Conservation (phyloP, 2,113 vertebrate species). For the Bujurquina vittata region DNA sequence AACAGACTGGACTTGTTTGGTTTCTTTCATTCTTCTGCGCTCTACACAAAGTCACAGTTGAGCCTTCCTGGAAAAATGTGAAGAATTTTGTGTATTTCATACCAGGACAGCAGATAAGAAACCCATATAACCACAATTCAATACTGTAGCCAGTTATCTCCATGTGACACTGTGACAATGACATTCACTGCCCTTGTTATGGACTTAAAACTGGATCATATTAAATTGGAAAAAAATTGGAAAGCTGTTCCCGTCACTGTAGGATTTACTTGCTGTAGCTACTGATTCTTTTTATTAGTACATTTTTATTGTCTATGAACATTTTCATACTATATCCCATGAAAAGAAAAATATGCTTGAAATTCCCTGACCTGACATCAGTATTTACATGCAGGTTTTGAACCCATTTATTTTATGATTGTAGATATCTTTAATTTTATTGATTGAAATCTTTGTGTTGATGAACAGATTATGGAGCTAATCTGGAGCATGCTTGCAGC, state of each 20-base stretch:
- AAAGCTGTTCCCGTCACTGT: too few relatives aligned
- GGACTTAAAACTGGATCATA: background rate
- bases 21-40: background rate
- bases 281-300: too few relatives aligned
- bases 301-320: background rate
- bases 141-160: background rate
- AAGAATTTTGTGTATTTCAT: slow-evolving; percentile 24
- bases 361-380: background rate
- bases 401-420: background rate
- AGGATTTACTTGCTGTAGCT: too few relatives aligned
- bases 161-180: background rate
- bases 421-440: background rate
- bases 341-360: background rate
- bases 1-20: background rate
- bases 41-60: slow-evolving; percentile 10
- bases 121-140: background rate
- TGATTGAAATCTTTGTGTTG: background rate
- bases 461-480: background rate
- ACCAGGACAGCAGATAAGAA: background rate
- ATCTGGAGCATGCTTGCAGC: background rate
- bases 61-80: slow-evolving; percentile 20
- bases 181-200: background rate
- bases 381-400: too few relatives aligned
- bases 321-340: background rate
- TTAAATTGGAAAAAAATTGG: too few relatives aligned